Percentiles rank a stretch among this genome's conserved stretches.
Conservation (phyloP, 1,140 invertebrate species). For the Pachypsylla venusta region DNA sequence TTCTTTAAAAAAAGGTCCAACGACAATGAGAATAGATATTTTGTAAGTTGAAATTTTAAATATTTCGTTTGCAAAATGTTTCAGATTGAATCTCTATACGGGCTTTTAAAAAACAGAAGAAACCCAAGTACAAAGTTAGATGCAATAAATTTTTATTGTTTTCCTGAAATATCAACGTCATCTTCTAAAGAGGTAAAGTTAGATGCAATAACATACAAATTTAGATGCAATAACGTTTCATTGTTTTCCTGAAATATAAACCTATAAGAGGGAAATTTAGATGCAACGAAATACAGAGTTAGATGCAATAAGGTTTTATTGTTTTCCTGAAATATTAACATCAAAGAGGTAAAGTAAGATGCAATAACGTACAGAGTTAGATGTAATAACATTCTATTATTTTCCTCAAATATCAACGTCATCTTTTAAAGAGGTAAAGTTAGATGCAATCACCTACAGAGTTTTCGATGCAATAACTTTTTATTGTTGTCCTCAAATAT, state of each 20-base stretch:
- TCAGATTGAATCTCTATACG: slow-evolving; percentile 7
- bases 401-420: background rate
- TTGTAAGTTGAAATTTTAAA: too few species aligned
- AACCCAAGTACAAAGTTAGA: slow-evolving; percentile 2
- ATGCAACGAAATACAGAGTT: too few species aligned
- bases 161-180: background rate
- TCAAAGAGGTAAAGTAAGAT: background rate
- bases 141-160: background rate
- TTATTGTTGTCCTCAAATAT: too few species aligned
- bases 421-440: background rate
- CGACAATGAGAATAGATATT: too few species aligned
- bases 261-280: too few species aligned
- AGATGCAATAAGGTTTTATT: too few species aligned
- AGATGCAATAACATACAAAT: too few species aligned
- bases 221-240: too few species aligned
- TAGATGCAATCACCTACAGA: too few species aligned
- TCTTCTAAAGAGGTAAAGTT: background rate
- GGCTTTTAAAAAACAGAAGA: background rate
- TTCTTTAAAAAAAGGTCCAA: too few species aligned
- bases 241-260: too few species aligned
- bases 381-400: background rate
- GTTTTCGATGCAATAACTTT: too few species aligned
- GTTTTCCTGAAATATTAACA: background rate
- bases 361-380: background rate
- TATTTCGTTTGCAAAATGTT: background rate